A percentile compares a stretch with the other conserved stretches of the same genome.
Conservation (phyloP, 2,797 vertebrate genomes). For the Benthosema pterotum region DNA sequence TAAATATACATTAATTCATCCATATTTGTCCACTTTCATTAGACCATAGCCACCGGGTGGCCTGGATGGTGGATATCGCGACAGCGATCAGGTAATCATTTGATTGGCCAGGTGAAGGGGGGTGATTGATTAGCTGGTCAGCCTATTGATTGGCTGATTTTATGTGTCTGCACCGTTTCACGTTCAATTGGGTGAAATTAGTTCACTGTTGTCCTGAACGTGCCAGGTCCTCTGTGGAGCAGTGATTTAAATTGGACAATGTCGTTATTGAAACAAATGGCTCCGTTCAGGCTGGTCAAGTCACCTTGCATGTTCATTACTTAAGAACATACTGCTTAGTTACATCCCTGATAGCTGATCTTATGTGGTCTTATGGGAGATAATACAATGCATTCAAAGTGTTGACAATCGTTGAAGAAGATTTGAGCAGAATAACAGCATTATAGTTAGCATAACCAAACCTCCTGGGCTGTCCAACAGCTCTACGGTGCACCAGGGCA, state of each 20-base stretch:
- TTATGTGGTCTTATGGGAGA: no score
- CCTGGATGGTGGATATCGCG: constrained; percentile 55
- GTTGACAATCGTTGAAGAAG: no score
- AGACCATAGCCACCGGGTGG: constrained; percentile 12
- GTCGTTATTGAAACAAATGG: neutral
- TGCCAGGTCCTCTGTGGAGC: constrained; percentile 1
- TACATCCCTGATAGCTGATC: no score
- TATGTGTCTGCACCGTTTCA: constrained; percentile 21
- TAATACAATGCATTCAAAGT: no score
- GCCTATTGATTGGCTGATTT: constrained; percentile 19
- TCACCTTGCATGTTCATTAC: neutral
- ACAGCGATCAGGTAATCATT: constrained; percentile 40
- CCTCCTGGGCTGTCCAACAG: no score
- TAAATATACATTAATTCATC: constrained; percentile 47
- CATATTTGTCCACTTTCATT: constrained; percentile 37
- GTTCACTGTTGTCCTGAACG: constrained; percentile 3
- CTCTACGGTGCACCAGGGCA: no score
- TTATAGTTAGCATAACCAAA: no score
- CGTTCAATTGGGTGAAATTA: constrained; percentile 33
- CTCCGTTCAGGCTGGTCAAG: constrained; percentile 1
- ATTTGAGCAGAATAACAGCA: neutral
- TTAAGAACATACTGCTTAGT: no score
- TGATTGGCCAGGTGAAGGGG: constrained; percentile 20
- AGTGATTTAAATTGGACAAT: neutral
- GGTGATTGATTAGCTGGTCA: constrained; percentile 45